Conservation (phyloP, 2,113 vertebrate genomes). For the Apodemus speciosus region DNA sequence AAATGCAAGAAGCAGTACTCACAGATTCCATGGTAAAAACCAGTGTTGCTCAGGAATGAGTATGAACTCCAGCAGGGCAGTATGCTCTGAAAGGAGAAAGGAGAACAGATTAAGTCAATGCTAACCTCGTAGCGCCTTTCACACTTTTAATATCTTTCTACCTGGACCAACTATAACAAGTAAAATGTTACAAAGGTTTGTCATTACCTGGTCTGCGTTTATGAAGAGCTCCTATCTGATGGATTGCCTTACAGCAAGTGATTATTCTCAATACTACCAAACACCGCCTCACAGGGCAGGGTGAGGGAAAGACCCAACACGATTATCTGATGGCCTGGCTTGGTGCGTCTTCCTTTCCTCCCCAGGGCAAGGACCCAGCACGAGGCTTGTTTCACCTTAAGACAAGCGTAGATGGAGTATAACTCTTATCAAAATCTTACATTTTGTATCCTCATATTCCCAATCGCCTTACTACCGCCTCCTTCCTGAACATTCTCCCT, state of each 20-base stretch:
- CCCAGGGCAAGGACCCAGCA: not conserved
- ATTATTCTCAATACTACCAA: not conserved
- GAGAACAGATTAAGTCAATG: not conserved
- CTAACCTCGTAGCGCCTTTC: not conserved
- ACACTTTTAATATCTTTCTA: not conserved
- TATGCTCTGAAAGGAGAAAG: slow-evolving; percentile 88
- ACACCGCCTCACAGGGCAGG: not conserved
- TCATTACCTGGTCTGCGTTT: not conserved
- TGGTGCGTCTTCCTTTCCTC: not conserved
- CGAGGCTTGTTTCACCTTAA: not conserved
- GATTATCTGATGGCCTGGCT: not conserved
- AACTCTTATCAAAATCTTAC: not conserved
- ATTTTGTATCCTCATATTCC: not conserved
- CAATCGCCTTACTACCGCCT: rapidly evolving
- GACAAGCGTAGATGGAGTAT: no score
- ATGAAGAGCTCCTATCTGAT: not conserved
- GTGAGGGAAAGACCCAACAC: not conserved
- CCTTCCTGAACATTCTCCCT: not conserved
- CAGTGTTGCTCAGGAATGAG: slow-evolving; percentile 85
- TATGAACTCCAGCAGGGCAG: slow-evolving; percentile 89
- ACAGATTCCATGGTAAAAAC: slow-evolving; percentile 97
- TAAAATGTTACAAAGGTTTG: not conserved
- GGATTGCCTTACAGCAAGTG: no score
- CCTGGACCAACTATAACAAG: not conserved
- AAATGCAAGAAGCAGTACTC: slow-evolving; percentile 82